Evolutionary conservation across 2,888 invertebrate genomes (phyloP), one percentile per base, ranked within the genome.

Genomic region (Anthophora plumipes): DNA sequence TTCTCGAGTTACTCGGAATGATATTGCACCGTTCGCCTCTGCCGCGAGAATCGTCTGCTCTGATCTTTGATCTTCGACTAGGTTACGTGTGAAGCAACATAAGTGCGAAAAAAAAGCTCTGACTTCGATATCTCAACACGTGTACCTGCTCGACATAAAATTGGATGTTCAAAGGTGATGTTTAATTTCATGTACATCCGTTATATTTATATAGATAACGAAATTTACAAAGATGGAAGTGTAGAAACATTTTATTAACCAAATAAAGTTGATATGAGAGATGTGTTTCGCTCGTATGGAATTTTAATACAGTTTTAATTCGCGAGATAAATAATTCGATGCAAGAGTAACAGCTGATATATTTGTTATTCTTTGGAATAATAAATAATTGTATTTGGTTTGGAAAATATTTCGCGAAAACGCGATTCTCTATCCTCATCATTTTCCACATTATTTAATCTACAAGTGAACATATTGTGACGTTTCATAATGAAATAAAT

Each of bases 1-100:
- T 77, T 77, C 63, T 14, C 8, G 3, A 57, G n/a, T 59, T 72
- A 52, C 22, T 55, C 3, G 1, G 4, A 46, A 54, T 43, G 59
- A 59, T 52, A 59, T 43, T 52, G 59, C 64, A 25, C 12, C 22
- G 14, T 6, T 66, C 22, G 57, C 31, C 14, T 12, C n/a, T 37
- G 54, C n/a, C 14, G 31, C n/a, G 31, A n/a, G 9, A 11, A 67
- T 25, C 20, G 12, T 7, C 31, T n/a, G 17, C 50, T 20, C 3
- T 48, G 14, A 67, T 48, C 55, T 57, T 20, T 11, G n/a, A 73
- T 22, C 22, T 20, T n/a, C 0, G 46, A 46, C 48, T 46, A n/a
- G 31, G 1, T n/a, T 52, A n/a, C 1, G n/a, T 22, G 25, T 9
- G n/a, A 14, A 31, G n/a, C n/a, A 41, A 9, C 9, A 12, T 17